Evolutionary conservation across 2,797 vertebrate genomes (phyloP).

Genomic region (Pogoniulus pusillus): DNA sequence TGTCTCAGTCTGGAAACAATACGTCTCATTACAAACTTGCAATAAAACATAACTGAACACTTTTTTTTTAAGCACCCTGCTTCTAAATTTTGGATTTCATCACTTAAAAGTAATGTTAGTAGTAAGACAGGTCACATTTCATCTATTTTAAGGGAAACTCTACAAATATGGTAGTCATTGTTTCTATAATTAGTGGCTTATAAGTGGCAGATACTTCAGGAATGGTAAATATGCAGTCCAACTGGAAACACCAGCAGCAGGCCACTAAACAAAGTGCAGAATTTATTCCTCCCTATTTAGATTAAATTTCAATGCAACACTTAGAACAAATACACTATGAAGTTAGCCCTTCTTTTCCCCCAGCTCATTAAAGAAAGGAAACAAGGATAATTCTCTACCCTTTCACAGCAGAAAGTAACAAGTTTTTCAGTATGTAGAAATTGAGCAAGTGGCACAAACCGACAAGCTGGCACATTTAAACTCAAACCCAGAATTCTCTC

Average conservation of each 20-base stretch:
- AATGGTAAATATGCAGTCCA: conserved; percentile 63
- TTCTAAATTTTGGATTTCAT: not conserved
- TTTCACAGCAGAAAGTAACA: not conserved
- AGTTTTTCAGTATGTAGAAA: not conserved
- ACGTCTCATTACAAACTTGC: not conserved
- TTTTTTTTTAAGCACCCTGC: not conserved
- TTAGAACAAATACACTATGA: not conserved
- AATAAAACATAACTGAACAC: not conserved
- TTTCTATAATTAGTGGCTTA: conserved; percentile 58
- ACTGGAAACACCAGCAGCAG: conserved; percentile 49
- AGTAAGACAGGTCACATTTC: conserved; percentile 13
- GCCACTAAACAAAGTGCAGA: not conserved
- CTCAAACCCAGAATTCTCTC: not conserved
- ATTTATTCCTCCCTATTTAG: not conserved
- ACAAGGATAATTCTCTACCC: not conserved
- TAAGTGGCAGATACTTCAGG: conserved; percentile 43
- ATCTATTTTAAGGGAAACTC: conserved; percentile 59
- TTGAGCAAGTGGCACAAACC: not conserved
- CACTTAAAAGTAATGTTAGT: not conserved
- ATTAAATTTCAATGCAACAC: conserved; percentile 10
- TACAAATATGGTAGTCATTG: conserved; percentile 52
- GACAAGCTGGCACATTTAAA: not conserved
- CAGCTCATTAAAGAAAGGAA: not conserved
- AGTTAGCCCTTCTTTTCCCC: not conserved
- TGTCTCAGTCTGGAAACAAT: conserved; percentile 22